Evolutionary conservation across 2,888 invertebrate genomes (phyloP).

Genomic region (Epinotia nisella): DNA sequence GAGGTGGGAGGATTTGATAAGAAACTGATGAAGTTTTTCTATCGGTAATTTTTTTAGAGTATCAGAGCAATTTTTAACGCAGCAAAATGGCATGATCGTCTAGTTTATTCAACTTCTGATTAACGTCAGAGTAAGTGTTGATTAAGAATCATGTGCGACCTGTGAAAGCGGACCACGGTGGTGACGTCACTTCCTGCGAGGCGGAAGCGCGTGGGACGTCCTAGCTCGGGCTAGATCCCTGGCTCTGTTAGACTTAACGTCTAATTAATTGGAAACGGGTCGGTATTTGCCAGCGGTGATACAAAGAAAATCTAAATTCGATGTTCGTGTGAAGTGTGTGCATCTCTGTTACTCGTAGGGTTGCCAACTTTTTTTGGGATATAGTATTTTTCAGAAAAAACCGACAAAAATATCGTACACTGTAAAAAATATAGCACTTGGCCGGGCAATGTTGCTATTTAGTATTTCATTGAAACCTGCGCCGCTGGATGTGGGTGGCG

Average conservation of each 20-base stretch:
- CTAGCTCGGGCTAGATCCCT: conserved; percentile 4
- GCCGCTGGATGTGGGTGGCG: too few species aligned
- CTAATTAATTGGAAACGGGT: not conserved
- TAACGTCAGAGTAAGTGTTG: not conserved
- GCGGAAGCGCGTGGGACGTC: conserved; percentile 1
- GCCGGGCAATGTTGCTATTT: too few species aligned
- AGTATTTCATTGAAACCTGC: too few species aligned
- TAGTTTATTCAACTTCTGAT: not conserved
- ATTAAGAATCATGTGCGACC: not conserved
- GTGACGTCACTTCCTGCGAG: conserved; percentile 4
- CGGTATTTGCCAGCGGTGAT: too few species aligned
- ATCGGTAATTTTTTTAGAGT: not conserved
- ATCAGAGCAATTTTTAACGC: not conserved
- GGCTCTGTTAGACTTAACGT: not conserved
- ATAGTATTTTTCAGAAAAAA: too few species aligned
- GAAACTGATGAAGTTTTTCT: not conserved
- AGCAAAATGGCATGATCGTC: not conserved
- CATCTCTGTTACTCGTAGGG: too few species aligned
- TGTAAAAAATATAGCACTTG: too few species aligned
- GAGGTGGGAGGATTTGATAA: too few species aligned
- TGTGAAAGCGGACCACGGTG: not conserved
- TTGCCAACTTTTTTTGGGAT: too few species aligned
- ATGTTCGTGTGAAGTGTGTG: too few species aligned
- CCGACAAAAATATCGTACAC: too few species aligned
- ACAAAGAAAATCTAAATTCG: too few species aligned